These are phyloP conservation scores for Salvelinus fontinalis DNA, from an alignment of 2,113 vertebrate species.

Conservation along the genomic window DNA sequence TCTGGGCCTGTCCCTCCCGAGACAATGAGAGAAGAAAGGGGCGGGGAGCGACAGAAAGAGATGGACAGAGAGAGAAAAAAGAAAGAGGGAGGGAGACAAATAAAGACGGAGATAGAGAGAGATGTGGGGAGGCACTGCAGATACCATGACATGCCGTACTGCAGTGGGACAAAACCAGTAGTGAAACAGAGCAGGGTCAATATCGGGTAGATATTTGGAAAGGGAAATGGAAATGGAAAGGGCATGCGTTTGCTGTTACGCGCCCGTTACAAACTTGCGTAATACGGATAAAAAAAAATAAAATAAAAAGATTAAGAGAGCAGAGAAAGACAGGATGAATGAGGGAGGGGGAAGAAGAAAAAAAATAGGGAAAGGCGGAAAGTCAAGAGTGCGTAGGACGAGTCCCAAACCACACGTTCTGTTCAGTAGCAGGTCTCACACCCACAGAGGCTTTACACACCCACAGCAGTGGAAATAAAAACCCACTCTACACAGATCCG, in stretches of 20 bases:
- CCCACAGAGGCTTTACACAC: not conserved
- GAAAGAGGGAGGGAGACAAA: not conserved
- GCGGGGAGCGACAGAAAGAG: not conserved
- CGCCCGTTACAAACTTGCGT: not conserved
- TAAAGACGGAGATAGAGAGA: not conserved
- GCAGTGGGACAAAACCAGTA: no score
- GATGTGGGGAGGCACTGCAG: no score
- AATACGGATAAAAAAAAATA: no score
- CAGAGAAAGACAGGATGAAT: not conserved
- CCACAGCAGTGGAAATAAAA: not conserved
- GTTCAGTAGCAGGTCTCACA: no score
- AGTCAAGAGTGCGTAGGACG: not conserved
- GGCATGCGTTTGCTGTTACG: not conserved
- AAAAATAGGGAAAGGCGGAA: not conserved
- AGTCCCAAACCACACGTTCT: no score
- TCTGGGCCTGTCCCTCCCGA: not conserved
- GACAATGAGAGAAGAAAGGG: not conserved
- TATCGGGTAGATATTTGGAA: no score
- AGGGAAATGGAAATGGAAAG: not conserved
- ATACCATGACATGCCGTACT: no score
- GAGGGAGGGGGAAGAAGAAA: conserved; percentile 1
- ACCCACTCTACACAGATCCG: not conserved
- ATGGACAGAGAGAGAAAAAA: not conserved
- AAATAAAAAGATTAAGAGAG: not conserved
- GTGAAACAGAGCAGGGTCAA: no score